A percentile compares a stretch with the other conserved stretches of the same genome.
These are phyloP conservation scores for Syrphus vitripennis DNA, from an alignment of 2,888 invertebrate species.

Conservation along the genomic window DNA sequence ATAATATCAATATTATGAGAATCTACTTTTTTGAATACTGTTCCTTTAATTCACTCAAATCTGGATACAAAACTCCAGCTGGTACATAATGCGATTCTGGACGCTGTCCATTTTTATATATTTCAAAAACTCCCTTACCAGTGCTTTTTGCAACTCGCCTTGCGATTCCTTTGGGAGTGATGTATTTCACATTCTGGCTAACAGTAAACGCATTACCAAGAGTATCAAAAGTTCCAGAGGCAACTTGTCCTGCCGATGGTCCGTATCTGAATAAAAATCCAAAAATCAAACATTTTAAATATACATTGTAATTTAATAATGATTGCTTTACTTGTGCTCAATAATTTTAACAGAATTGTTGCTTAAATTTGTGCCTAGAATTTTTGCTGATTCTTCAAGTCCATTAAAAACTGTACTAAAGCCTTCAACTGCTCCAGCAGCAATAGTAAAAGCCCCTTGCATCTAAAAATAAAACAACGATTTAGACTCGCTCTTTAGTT, in stretches of 20 bases:
- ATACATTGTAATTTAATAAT: background rate
- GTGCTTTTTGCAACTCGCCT: conserved; percentile 85
- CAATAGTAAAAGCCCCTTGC: conserved; percentile 82
- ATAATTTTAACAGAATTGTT: conserved; percentile 89
- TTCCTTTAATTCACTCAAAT: conserved; percentile 76
- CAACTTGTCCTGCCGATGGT: conserved; percentile 84
- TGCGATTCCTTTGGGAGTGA: conserved; percentile 86
- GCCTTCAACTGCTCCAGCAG: conserved; percentile 87
- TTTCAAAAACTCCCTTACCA: conserved; percentile 83
- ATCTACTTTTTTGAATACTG: conserved; percentile 42
- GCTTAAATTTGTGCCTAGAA: conserved; percentile 85
- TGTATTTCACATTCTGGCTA: conserved; percentile 84
- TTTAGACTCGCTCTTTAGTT: background rate
- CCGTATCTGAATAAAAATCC: conserved; percentile 84
- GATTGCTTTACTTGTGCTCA: conserved; percentile 84
- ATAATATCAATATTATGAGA: conserved; percentile 2
- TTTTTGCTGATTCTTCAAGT: conserved; percentile 86
- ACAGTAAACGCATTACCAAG: conserved; percentile 87
- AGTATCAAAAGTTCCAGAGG: conserved; percentile 86
- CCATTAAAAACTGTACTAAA: conserved; percentile 87
- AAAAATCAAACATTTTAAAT: background rate
- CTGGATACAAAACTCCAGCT: conserved; percentile 78
- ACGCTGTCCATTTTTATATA: conserved; percentile 76
- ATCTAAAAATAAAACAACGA: conserved; percentile 39
- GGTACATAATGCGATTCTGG: conserved; percentile 76